These are phyloP conservation scores for Antennarius maculatus DNA, from an alignment of 2,797 vertebrate genomes.

Conservation along the genomic window DNA sequence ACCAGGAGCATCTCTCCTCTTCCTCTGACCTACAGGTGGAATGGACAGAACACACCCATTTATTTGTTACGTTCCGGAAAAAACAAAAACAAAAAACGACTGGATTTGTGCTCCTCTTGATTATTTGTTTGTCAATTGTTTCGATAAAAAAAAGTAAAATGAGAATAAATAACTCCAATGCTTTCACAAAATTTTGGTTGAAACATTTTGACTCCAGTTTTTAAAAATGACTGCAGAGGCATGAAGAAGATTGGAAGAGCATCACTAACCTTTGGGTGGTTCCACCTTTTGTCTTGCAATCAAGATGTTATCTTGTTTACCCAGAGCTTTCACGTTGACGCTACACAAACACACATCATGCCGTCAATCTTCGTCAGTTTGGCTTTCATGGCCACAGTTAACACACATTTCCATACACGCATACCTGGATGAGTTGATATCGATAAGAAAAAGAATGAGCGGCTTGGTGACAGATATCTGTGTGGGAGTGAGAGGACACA, in stretches of 20 bases:
- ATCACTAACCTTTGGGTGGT: constrained; percentile 52
- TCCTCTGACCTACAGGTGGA: constrained; percentile 38
- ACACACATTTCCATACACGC: constrained; percentile 21
- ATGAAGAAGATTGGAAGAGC: background rate
- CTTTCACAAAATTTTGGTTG: background rate
- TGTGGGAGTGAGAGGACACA: constrained; percentile 62
- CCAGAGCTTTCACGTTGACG: constrained; percentile 60
- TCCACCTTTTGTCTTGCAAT: constrained; percentile 31
- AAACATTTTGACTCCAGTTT: background rate
- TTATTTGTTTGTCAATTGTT: too few relatives aligned
- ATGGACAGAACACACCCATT: background rate
- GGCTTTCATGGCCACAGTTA: background rate
- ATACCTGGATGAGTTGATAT: constrained; percentile 68
- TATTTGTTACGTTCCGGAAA: background rate
- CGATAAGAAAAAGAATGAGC: constrained; percentile 79
- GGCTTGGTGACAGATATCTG: constrained; percentile 61
- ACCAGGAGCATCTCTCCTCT: background rate
- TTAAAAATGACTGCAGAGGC: background rate
- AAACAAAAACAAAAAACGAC: too few relatives aligned
- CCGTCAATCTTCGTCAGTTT: background rate
- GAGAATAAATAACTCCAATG: too few relatives aligned
- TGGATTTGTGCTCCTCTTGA: too few relatives aligned
- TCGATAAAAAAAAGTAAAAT: too few relatives aligned
- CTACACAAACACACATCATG: constrained; percentile 46
- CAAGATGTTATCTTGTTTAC: constrained; percentile 63